Conservation (phyloP, 2,888 invertebrate species). For the Pardosa pseudoannulata region DNA sequence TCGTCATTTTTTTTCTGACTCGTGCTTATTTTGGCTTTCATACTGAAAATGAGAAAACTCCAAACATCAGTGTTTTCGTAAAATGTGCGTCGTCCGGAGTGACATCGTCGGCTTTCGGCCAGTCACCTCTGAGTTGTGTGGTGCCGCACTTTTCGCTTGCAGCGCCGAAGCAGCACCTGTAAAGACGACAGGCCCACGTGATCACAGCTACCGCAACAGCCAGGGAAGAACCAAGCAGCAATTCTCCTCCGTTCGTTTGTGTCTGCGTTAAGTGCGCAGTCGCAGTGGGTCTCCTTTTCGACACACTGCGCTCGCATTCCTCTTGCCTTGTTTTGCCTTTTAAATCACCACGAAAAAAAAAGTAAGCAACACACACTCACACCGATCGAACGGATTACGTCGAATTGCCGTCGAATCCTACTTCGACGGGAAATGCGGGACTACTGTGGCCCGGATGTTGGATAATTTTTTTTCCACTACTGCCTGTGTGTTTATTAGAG, state of each 20-base stretch:
- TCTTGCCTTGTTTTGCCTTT: slow-evolving; percentile 28
- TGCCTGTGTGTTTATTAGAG: slow-evolving; percentile 39
- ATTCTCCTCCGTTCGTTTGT: not conserved
- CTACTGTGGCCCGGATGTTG: slow-evolving; percentile 62
- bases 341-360: not conserved
- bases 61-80: not conserved
- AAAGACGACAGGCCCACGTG: slow-evolving; percentile 52
- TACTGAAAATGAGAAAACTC: too few relatives aligned
- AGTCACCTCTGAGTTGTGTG: slow-evolving; percentile 60
- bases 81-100: slow-evolving; percentile 41
- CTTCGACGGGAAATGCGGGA: slow-evolving; percentile 51
- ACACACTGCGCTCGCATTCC: slow-evolving; percentile 11
- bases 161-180: slow-evolving; percentile 60
- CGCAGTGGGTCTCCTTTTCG: slow-evolving; percentile 39
- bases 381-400: slow-evolving; percentile 8
- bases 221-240: slow-evolving; percentile 2
- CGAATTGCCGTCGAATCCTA: not conserved
- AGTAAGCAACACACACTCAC: not conserved
- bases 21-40: too few relatives aligned
- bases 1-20: too few relatives aligned
- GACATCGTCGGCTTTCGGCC: slow-evolving; percentile 48
- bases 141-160: slow-evolving; percentile 45
- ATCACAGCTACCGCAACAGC: slow-evolving; percentile 64
- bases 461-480: slow-evolving; percentile 34
- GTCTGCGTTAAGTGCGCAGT: not conserved